Base-by-base conservation (phyloP, 2,888 invertebrate species). In the Mermis nigrescens region DNA sequence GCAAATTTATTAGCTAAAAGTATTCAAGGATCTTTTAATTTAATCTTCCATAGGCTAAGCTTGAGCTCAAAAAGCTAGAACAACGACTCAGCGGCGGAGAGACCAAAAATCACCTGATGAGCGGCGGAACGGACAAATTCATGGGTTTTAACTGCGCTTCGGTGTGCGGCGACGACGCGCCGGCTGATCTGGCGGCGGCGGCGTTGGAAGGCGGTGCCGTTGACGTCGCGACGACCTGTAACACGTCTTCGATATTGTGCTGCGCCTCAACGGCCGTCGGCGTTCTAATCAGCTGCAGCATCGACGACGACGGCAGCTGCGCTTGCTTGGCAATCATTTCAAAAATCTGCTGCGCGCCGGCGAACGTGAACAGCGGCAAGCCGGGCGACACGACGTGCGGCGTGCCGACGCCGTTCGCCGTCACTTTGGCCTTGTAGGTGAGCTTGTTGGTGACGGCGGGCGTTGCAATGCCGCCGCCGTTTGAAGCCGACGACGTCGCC, bases 361-460 rank as follows among this genome's bases (percentile, higher is more conserved):
- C 70, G 60, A 71, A 71, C 54, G 69, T 69, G 58, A 71, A 71
- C 63, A 69, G 65, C 7, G 68, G 62, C 4, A 68, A 65, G 4
- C 67, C 66, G 22, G 57, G 60, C 57, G 56, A 56, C 7, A 46
- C 54, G 29, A 57, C 28, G 26, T 28, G n/a, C 4, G 59, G 53
- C 15, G 60, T 60, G 27, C 26, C 22, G 27, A 2, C 4, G 4
- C 29, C 29, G 46, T 53, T 62, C 32, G 62, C 58, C 7, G 62
- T 62, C 4, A 62, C 55, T 19, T 57, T 57, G 24, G 51, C 31
- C 26, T 48, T 38, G 45, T 58, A 58, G 46, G 62, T 62, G 52
- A 62, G 52, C 31, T 56, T 55, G 55, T 58, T 54, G 2, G 58
- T 60, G 19, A 46, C 45, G 4, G 56, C 27, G 4, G 52, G 15